These are phyloP conservation scores for Fratercula arctica DNA, from an alignment of 2,797 vertebrate species.

Conservation along the genomic window DNA sequence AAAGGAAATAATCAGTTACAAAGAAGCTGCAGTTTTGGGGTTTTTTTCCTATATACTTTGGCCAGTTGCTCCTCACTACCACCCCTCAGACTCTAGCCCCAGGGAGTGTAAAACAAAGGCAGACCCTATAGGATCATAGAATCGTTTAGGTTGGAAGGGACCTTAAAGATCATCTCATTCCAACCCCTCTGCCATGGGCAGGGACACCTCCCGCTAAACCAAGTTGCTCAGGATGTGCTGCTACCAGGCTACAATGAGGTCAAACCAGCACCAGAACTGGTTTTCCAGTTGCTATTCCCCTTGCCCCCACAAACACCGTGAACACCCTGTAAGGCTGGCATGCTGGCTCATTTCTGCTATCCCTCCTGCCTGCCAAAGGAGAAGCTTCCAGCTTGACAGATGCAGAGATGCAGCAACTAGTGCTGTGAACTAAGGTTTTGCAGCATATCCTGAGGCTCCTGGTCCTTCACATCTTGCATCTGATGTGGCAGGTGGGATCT, in stretches of 20 bases:
- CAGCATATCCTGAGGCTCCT: not conserved
- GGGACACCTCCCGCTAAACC: not conserved
- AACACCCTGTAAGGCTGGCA: not conserved
- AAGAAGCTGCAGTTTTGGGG: not conserved
- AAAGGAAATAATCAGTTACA: fast-evolving
- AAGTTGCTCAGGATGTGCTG: not conserved
- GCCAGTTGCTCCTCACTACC: not conserved
- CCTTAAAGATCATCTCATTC: not conserved
- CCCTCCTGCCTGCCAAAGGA: not conserved
- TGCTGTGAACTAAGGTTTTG: not conserved
- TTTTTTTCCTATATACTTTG: not conserved
- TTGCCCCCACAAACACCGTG: not conserved
- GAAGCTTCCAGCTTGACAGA: not conserved
- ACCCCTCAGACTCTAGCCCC: not conserved
- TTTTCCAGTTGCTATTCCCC: not conserved
- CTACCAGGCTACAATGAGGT: not conserved
- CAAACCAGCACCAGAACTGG: not conserved
- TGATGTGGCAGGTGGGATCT: not conserved
- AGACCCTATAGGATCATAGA: not conserved
- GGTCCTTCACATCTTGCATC: not conserved
- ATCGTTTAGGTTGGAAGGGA: not conserved
- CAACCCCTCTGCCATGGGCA: not conserved
- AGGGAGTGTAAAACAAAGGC: not conserved
- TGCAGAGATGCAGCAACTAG: not conserved
- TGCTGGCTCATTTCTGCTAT: not conserved